phyloP scores from a whole-genome alignment of 2,888 invertebrate genomes.

The Ditylenchus weischeri region DNA sequence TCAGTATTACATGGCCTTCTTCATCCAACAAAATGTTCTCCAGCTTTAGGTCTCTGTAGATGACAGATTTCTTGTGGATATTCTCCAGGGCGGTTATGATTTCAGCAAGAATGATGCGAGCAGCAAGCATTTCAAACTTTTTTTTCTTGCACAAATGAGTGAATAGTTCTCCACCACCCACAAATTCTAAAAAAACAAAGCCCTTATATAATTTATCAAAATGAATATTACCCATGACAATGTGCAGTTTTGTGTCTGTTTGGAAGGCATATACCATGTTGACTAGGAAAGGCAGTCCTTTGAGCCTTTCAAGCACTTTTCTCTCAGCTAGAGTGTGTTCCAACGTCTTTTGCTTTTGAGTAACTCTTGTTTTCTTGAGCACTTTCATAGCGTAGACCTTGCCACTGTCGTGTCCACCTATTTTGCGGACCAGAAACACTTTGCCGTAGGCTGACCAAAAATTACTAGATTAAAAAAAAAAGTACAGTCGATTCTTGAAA shows the following conservation, averaged over 20 bases:
- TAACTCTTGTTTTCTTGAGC: slow-evolving; percentile 84
- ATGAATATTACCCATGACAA: slow-evolving; percentile 80
- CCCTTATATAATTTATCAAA: neutral
- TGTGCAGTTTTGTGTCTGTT: slow-evolving; percentile 89
- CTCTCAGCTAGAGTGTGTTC: slow-evolving; percentile 95
- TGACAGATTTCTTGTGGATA: slow-evolving; percentile 81
- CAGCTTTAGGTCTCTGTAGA: slow-evolving; percentile 93
- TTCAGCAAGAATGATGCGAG: slow-evolving; percentile 89
- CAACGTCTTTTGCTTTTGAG: slow-evolving; percentile 77
- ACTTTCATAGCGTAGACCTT: slow-evolving; percentile 97
- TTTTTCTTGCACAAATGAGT: slow-evolving; percentile 92
- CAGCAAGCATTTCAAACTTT: slow-evolving; percentile 83
- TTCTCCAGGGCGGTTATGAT: slow-evolving; percentile 90
- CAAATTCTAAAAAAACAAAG: slow-evolving; percentile 75
- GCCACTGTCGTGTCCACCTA: slow-evolving; percentile 76
- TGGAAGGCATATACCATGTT: slow-evolving; percentile 97
- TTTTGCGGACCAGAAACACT: slow-evolving; percentile 89
- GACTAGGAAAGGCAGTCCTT: slow-evolving; percentile 90
- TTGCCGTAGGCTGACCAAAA: slow-evolving; percentile 77
- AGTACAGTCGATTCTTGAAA: no score
- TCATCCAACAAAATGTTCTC: slow-evolving; percentile 92
- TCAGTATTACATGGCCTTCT: slow-evolving; percentile 88
- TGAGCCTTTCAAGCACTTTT: slow-evolving; percentile 88
- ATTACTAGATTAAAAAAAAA: no score
- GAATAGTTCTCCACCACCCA: slow-evolving; percentile 91